Evolutionary conservation across 2,113 vertebrate species (phyloP).

Genomic region (Boulengerochromis microlepis): DNA sequence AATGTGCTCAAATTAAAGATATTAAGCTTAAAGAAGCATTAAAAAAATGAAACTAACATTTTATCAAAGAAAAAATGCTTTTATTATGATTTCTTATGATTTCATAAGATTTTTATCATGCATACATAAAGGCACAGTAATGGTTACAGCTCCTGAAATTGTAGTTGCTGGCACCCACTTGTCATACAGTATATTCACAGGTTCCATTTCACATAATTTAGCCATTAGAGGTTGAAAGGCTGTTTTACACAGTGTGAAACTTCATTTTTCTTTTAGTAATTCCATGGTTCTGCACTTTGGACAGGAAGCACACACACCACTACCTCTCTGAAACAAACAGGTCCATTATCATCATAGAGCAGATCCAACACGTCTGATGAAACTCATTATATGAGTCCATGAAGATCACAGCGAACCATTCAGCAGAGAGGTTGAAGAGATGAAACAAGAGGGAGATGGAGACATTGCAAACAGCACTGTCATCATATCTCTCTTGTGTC

Average conservation of each 20-base stretch:
- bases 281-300: neutral
- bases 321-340: neutral
- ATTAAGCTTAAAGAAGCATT: neutral
- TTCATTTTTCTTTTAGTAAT: neutral
- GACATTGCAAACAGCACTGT: constrained; percentile 30
- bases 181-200: neutral
- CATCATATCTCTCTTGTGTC: neutral
- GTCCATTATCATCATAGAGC: neutral
- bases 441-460: neutral
- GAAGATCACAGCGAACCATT: neutral
- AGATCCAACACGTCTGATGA: constrained; percentile 25
- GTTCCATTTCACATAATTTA: neutral
- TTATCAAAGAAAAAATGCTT: neutral
- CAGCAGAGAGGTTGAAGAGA: neutral
- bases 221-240: neutral
- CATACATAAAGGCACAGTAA: neutral
- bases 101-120: neutral
- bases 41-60: neutral
- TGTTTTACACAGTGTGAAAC: neutral
- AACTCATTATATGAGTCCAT: neutral
- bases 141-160: neutral
- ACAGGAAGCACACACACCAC: neutral
- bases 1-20: neutral
- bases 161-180: neutral
- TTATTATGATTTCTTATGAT: neutral